phyloP scores from a whole-genome alignment of 2,797 vertebrate genomes.

The Anomalospiza imberbis region DNA sequence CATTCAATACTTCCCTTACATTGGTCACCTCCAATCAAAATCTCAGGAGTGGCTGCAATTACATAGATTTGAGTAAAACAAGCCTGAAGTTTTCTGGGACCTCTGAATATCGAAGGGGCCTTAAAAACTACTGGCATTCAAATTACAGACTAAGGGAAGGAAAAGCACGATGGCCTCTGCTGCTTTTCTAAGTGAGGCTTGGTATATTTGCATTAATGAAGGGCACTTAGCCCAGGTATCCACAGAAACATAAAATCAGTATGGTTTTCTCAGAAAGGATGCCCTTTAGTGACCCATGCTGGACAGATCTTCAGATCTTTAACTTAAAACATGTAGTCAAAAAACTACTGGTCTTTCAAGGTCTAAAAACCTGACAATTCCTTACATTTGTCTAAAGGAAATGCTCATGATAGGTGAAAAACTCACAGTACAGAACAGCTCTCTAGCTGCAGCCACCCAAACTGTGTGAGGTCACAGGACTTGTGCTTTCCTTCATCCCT shows the following conservation, averaged over 20 bases:
- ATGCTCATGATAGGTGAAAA: not conserved
- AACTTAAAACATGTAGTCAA: not conserved
- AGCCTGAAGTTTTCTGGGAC: not conserved
- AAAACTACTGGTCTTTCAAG: not conserved
- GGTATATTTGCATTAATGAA: not conserved
- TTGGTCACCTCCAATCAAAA: not conserved
- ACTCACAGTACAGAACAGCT: not conserved
- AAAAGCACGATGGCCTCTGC: not conserved
- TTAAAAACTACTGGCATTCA: not conserved
- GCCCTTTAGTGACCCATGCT: not conserved
- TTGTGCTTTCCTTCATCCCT: not conserved
- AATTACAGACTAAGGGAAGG: not conserved
- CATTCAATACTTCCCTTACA: not conserved
- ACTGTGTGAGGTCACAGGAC: accelerated
- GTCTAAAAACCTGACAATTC: not conserved
- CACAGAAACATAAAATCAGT: not conserved
- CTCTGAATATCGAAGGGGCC: not conserved
- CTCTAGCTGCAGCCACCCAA: not conserved
- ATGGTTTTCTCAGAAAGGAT: not conserved
- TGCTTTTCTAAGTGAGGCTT: not conserved
- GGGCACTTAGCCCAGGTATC: not conserved
- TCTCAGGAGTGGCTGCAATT: not conserved
- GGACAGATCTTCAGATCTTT: not conserved
- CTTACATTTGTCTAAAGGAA: not conserved
- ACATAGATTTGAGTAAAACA: not conserved